phyloP scores from a whole-genome alignment of 1,140 invertebrate genomes.

The Lamellibrachia luymesi region DNA sequence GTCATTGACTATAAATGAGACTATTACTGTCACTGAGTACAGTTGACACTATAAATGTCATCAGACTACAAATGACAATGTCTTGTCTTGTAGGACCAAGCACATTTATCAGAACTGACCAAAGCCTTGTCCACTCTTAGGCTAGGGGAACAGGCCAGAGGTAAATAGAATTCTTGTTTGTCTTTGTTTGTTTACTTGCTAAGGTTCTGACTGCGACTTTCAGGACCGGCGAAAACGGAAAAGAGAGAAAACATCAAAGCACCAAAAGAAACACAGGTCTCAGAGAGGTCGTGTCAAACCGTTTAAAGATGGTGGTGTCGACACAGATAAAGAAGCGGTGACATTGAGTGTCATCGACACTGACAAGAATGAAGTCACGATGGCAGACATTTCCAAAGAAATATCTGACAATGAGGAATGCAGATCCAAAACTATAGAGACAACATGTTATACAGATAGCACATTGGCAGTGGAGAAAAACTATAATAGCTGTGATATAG shows the following conservation, averaged over 20 bases:
- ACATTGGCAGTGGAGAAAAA: slow-evolving; percentile 30
- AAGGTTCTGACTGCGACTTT: neutral
- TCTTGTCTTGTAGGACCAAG: neutral
- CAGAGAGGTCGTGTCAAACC: neutral
- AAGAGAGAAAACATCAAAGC: neutral
- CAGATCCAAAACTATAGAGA: neutral
- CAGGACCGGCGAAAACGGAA: neutral
- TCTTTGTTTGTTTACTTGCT: neutral
- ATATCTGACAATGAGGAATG: neutral
- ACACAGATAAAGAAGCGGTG: neutral
- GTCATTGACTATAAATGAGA: neutral
- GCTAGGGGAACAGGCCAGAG: neutral
- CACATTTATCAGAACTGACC: neutral
- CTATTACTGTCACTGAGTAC: neutral
- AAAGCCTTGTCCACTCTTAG: neutral
- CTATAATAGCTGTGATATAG: slow-evolving; percentile 22
- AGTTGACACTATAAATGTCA: neutral
- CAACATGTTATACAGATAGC: slow-evolving; percentile 13
- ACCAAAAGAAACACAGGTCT: neutral
- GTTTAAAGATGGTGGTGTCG: neutral
- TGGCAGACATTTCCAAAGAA: neutral
- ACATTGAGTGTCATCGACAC: neutral
- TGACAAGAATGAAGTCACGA: neutral
- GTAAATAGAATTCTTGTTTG: neutral
- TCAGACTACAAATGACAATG: neutral